Evolutionary conservation across 2,113 vertebrate genomes (phyloP), one percentile per base, ranked within the genome.

Genomic region (Octodon degus): DNA sequence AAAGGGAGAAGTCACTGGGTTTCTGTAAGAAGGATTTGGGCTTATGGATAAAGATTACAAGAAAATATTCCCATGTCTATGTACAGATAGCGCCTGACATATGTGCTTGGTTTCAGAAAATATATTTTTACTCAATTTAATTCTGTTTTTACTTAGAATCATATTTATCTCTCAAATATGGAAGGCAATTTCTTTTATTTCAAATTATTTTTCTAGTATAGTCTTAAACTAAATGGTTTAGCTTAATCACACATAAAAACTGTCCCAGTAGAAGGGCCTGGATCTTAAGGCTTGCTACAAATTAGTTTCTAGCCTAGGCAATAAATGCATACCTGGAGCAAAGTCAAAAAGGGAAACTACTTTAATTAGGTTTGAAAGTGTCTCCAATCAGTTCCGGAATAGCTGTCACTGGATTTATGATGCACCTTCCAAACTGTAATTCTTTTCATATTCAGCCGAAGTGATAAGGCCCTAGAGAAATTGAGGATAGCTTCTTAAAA

Each of bases 301-400:
- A 96, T 97, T 94, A 94, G 82, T 96, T 97, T 96, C 79, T 80
- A 96, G 93, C 74, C 92, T 76, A 80, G 65, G 95, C 93, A 96
- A 95, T 97, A 97, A 98, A 97, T 95, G 97, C 83, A 88, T 96
- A 97, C 92, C 92, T 98, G 97, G 97, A 97, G 93, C 79, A 90
- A 92, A 94, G 96, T 97, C 96, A 97, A 97, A 96, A 96, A 96
- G 86, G 92, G 63, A 98, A 97, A 96, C 87, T 92, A 97, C 79
- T 97, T 97, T 97, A 97, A 98, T 98, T 98, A 98, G 95, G 82
- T 90, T 91, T 95, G 93, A 93, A 96, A 97, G 90, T 97, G 37
- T 96, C 95, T 96, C 90, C 95, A 92, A 25, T 97, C 96, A 94
- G 93, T 85, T 96, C 86, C 58, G 94, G 90, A 94, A 90, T 86